A percentile compares a stretch with the other conserved stretches of the same genome.
These are phyloP conservation scores for Pantherophis vulpinus DNA, from an alignment of 2,797 vertebrate species.

Conservation along the genomic window DNA sequence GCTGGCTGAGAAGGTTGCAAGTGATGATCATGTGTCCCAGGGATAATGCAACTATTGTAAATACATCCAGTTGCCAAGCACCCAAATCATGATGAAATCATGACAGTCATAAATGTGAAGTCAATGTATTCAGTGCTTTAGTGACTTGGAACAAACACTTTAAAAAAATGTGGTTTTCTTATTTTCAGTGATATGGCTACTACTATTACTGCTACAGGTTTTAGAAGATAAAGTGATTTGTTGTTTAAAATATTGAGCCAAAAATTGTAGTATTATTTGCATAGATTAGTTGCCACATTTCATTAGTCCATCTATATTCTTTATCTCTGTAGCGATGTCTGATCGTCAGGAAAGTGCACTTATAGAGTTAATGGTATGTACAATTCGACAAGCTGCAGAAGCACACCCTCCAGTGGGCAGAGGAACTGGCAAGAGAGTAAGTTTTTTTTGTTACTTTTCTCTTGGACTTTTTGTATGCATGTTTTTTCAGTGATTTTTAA, in stretches of 20 bases:
- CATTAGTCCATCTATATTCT: not conserved
- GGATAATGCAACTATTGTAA: not conserved
- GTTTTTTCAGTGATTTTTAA: not conserved
- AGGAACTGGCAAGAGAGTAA: slow-evolving; percentile 95
- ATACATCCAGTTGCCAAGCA: not conserved
- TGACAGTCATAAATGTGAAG: not conserved
- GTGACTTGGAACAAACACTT: not conserved
- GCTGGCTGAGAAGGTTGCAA: not conserved
- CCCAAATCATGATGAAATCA: not conserved
- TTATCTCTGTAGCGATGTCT: slow-evolving; percentile 82
- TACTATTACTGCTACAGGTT: not conserved
- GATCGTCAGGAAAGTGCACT: slow-evolving; percentile 96
- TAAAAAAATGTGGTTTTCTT: not conserved
- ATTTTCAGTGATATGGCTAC: not conserved
- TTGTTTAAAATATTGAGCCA: not conserved
- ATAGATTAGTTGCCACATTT: not conserved
- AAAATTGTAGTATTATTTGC: not conserved
- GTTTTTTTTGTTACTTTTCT: slow-evolving; percentile 43
- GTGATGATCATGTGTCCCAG: not conserved
- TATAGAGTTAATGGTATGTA: slow-evolving; percentile 96
- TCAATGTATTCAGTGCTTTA: not conserved
- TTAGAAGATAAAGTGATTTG: not conserved
- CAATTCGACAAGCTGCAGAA: slow-evolving; percentile 95
- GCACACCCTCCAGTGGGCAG: slow-evolving; percentile 97
- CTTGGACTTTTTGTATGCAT: not conserved